These are phyloP conservation scores for Dolichallabes microphthalmus DNA, from an alignment of 2,113 vertebrate genomes.

Conservation along the genomic window DNA sequence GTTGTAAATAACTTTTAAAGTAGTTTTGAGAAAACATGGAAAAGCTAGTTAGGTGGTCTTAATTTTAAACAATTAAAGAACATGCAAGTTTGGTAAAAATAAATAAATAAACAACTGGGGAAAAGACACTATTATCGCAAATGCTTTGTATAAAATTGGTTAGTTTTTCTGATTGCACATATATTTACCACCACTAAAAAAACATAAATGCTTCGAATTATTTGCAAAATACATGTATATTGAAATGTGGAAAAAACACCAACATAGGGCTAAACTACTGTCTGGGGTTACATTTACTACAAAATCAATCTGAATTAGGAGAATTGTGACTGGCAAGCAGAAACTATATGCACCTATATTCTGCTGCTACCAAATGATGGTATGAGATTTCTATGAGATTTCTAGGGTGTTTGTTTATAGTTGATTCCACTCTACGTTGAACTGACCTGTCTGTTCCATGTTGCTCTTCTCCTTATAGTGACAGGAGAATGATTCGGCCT, in stretches of 20 bases:
- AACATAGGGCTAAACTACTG: neutral
- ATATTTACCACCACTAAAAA: too few species aligned
- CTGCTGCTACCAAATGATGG: neutral
- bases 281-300: neutral
- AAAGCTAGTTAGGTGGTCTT: neutral
- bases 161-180: neutral
- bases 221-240: neutral
- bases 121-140: too few species aligned
- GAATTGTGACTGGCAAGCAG: neutral
- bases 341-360: neutral
- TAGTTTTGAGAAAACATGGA: neutral
- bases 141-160: too few species aligned
- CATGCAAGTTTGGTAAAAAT: neutral
- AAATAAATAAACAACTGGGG: neutral
- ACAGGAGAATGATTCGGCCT: constrained; percentile 91
- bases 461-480: constrained; percentile 85
- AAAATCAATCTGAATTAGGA: neutral
- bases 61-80: neutral
- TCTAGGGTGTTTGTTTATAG: neutral
- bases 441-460: constrained; percentile 89
- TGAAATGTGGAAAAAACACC: neutral
- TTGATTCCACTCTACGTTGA: neutral
- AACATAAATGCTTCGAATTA: neutral
- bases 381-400: too few species aligned
- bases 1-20: neutral